These are phyloP conservation scores for Bungarus multicinctus DNA, from an alignment of 2,113 vertebrate genomes.

Conservation along the genomic window DNA sequence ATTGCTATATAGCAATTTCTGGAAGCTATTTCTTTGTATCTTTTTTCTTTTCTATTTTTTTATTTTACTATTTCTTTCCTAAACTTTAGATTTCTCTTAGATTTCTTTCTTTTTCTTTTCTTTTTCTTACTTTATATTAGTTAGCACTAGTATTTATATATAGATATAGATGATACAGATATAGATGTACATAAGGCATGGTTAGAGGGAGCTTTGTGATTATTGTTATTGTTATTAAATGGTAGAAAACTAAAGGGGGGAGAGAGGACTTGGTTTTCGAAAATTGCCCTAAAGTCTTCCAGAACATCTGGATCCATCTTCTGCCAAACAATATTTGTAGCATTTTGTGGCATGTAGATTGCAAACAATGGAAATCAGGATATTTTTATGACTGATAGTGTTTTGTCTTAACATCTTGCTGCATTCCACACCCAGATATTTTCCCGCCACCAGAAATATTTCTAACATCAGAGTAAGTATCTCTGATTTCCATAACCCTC, in stretches of 20 bases:
- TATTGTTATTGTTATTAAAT: neutral
- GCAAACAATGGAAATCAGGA: neutral
- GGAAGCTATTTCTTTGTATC: neutral
- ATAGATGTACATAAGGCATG: neutral
- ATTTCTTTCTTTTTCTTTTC: neutral
- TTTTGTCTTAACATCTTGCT: neutral
- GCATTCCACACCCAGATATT: neutral
- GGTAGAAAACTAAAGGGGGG: neutral
- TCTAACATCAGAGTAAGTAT: slow-evolving; percentile 3
- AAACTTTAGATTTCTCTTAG: neutral
- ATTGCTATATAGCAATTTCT: neutral
- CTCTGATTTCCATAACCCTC: neutral
- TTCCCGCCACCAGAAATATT: neutral
- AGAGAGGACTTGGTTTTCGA: neutral
- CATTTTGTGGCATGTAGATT: neutral
- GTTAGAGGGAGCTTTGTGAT: neutral
- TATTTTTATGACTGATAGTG: neutral
- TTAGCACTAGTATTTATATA: neutral
- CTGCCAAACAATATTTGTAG: neutral
- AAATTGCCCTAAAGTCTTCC: neutral
- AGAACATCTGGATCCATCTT: neutral
- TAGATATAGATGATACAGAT: neutral
- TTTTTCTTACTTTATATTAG: neutral
- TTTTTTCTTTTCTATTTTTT: neutral
- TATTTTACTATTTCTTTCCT: neutral